Base-by-base conservation (phyloP, 64 coral and sea anemone species). In the Stichodactyla helianthus region DNA sequence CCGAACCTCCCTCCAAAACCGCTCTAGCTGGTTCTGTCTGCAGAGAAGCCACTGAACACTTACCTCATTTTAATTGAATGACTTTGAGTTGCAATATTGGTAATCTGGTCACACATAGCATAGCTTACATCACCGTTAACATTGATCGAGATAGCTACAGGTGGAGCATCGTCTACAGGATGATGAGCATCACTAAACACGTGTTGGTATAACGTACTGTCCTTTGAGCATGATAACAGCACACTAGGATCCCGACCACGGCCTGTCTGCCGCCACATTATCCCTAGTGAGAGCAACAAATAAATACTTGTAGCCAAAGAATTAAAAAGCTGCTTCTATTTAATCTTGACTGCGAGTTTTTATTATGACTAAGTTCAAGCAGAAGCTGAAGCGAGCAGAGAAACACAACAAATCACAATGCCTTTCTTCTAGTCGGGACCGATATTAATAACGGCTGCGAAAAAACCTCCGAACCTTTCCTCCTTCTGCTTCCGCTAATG, bases 171-270 rank as follows among this genome's bases (percentile, higher is more conserved):
- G 18, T 98, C 96, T 16, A 87, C 96, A 7, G 96, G 96, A 51
- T 85, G 90, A 54, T 98, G 86, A 6, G 96, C 96, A 59, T 98
- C 96, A 71, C 79, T 89, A 51, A 98, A 98, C 55, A 89, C 87
- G 63, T 98, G 93, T 31, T 94, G 96, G 88, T 82, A 94, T 44
- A 98, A 52, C 51, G 88, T 98, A 22, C 89, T 89, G 63, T 98
- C 96, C 54, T 98, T 98, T 20, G 93, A 91, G 51, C 96, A 94
- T 65, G 96, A 98, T 14, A 98, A 71, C 17, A 98, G 77, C 12
- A 98, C 93, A 77, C 87, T 82, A 15, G 96, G 96, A 31, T 98
- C 96, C 77, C 89, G 94, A 65, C 79, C 86, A 71, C 84, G 90
- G 15, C 78, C 70, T 62, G 77, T 68, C 51, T 91, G 90, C 13